Evolutionary conservation across 2,797 vertebrate species (phyloP).

Genomic region (Bradypodion ventrale): DNA sequence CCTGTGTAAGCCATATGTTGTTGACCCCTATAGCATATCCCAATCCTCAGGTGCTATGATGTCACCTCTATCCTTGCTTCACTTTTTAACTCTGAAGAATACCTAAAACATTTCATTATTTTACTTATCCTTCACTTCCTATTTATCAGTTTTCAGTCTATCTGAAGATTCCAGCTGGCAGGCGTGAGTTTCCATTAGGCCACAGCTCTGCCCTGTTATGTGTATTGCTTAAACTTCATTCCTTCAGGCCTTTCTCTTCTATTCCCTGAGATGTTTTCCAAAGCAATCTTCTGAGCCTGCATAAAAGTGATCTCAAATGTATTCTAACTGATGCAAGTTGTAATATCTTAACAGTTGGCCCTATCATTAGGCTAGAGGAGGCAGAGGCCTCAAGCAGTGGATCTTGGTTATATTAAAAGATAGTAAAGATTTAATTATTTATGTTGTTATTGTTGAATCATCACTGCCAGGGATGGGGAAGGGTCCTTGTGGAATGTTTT

Average conservation of each 20-base stretch:
- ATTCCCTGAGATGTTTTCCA: not conserved
- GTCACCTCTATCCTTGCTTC: not conserved
- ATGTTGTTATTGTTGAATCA: too few species aligned
- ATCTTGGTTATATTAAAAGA: too few species aligned
- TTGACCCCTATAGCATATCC: not conserved
- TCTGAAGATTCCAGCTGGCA: too few species aligned
- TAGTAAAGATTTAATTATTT: too few species aligned
- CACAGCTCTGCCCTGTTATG: not conserved
- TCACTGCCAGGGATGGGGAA: too few species aligned
- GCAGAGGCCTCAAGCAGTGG: too few species aligned
- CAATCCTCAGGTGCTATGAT: not conserved
- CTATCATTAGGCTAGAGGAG: too few species aligned
- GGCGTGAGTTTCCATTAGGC: not conserved
- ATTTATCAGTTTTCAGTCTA: not conserved
- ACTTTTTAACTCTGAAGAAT: not conserved
- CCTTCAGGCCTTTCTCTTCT: not conserved
- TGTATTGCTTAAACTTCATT: not conserved
- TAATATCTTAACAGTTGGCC: not conserved
- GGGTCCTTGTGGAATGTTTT: too few species aligned
- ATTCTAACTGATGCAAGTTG: not conserved
- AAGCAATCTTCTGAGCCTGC: not conserved
- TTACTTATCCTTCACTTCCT: not conserved
- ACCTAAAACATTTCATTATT: not conserved
- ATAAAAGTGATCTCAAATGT: not conserved
- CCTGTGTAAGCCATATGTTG: not conserved